Percentiles rank a stretch among this genome's conserved stretches.
These are phyloP conservation scores for Eilema caniola DNA, from an alignment of 2,888 invertebrate species.

Conservation along the genomic window DNA sequence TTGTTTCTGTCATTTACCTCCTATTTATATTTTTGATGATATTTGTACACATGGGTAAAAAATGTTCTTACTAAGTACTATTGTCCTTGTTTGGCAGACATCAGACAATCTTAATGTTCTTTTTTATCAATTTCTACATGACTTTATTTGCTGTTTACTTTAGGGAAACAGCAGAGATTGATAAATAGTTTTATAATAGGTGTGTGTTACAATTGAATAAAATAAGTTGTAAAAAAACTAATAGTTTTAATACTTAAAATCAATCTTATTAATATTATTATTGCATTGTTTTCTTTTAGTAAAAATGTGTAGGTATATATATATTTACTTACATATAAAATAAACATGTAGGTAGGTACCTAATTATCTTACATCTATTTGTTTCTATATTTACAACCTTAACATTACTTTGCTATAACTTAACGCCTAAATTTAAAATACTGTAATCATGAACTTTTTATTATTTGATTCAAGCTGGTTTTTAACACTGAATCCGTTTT, in stretches of 20 bases:
- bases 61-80: neutral
- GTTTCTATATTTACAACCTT: conserved; percentile 67
- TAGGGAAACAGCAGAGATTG: neutral
- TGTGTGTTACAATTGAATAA: conserved; percentile 15
- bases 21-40: neutral
- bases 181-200: neutral
- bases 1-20: neutral
- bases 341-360: too few relatives aligned
- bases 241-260: neutral
- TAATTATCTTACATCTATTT: conserved; percentile 16
- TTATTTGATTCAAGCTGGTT: conserved; percentile 66
- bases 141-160: neutral
- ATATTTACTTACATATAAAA: neutral
- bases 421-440: conserved; percentile 41
- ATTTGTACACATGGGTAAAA: too few relatives aligned
- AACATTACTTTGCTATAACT: conserved; percentile 64
- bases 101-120: neutral
- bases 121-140: neutral
- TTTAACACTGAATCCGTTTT: conserved; percentile 63
- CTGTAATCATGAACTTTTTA: conserved; percentile 69
- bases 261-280: conserved; percentile 20
- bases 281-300: conserved; percentile 29
- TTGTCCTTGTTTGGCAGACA: neutral
- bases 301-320: neutral
- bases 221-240: conserved; percentile 1